Conservation (phyloP, 2,113 vertebrate genomes). For the Antechinus stuartii region DNA sequence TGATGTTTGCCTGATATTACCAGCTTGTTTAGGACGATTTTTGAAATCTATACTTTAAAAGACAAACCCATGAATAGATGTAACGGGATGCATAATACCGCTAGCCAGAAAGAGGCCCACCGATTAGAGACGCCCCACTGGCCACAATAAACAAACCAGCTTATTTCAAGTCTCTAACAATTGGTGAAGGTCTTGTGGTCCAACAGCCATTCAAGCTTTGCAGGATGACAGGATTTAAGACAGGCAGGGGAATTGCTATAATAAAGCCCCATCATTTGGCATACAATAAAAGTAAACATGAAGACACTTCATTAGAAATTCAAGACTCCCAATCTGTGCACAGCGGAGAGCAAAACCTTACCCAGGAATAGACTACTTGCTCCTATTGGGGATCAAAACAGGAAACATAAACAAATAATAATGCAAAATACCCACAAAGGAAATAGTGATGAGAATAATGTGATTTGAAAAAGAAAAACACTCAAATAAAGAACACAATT, state of each 20-base stretch:
- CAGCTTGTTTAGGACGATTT: neutral
- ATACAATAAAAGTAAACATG: conserved; percentile 55
- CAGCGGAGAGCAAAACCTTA: conserved; percentile 32
- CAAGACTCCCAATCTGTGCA: conserved; percentile 11
- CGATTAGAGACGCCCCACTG: conserved; percentile 24
- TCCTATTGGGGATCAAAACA: conserved; percentile 43
- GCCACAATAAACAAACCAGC: conserved; percentile 48
- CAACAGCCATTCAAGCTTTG: conserved; percentile 27
- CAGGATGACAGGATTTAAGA: conserved; percentile 69
- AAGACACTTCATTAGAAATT: conserved; percentile 57
- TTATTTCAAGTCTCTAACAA: conserved; percentile 61
- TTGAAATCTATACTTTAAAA: conserved; percentile 31
- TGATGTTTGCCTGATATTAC: neutral
- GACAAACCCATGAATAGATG: neutral
- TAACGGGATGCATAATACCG: conserved; percentile 30
- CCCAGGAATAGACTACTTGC: conserved; percentile 33
- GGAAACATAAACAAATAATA: conserved; percentile 21
- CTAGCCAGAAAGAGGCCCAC: neutral
- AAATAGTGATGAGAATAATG: neutral
- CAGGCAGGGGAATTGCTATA: conserved; percentile 63
- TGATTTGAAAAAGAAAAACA: neutral
- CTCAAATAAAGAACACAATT: neutral
- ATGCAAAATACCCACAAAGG: conserved; percentile 24
- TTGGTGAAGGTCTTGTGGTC: conserved; percentile 45
- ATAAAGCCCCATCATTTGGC: conserved; percentile 62